A percentile compares a stretch with the other conserved stretches of the same genome.
These are phyloP conservation scores for Eriocheir sinensis DNA, from an alignment of 1,140 invertebrate species.

Conservation along the genomic window DNA sequence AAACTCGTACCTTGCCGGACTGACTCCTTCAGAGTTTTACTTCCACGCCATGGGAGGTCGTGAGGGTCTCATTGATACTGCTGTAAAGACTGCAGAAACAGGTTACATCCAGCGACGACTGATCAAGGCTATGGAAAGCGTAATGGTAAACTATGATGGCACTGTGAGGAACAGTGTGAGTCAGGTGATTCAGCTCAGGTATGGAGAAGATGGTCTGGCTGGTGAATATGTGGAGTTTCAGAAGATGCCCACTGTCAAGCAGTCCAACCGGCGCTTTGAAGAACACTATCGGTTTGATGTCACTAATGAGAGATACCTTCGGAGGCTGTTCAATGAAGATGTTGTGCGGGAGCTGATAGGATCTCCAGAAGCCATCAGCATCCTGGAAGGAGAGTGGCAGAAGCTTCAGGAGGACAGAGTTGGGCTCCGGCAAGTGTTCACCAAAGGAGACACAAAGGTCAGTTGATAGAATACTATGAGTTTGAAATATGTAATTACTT, in stretches of 20 bases:
- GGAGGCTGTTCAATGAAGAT: slow-evolving; percentile 96
- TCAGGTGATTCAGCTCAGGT: slow-evolving; percentile 96
- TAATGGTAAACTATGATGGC: slow-evolving; percentile 99
- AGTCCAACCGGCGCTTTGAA: slow-evolving; percentile 97
- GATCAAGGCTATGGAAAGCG: slow-evolving; percentile 99
- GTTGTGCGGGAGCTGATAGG: slow-evolving; percentile 96
- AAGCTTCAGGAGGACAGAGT: slow-evolving; percentile 94
- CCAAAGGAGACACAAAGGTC: slow-evolving; percentile 86
- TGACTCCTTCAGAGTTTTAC: slow-evolving; percentile 99
- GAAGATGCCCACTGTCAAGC: slow-evolving; percentile 95
- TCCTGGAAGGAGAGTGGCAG: slow-evolving; percentile 98
- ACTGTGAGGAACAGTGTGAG: slow-evolving; percentile 97
- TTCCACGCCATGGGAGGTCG: slow-evolving; percentile 99
- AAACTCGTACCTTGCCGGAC: slow-evolving; percentile 99
- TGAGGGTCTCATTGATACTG: slow-evolving; percentile 99
- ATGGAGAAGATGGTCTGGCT: slow-evolving; percentile 86
- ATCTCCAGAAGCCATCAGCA: slow-evolving; percentile 93
- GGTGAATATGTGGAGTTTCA: slow-evolving; percentile 86
- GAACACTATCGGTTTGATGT: slow-evolving; percentile 98
- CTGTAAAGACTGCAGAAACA: slow-evolving; percentile 99
- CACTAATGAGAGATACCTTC: slow-evolving; percentile 94
- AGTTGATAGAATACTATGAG: slow-evolving; percentile 42
- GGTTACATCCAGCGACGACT: slow-evolving; percentile 99
- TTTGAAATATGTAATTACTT: not conserved
- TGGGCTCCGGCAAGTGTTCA: slow-evolving; percentile 88